Conservation (phyloP, 2,113 vertebrate genomes). For the Rana temporaria region DNA sequence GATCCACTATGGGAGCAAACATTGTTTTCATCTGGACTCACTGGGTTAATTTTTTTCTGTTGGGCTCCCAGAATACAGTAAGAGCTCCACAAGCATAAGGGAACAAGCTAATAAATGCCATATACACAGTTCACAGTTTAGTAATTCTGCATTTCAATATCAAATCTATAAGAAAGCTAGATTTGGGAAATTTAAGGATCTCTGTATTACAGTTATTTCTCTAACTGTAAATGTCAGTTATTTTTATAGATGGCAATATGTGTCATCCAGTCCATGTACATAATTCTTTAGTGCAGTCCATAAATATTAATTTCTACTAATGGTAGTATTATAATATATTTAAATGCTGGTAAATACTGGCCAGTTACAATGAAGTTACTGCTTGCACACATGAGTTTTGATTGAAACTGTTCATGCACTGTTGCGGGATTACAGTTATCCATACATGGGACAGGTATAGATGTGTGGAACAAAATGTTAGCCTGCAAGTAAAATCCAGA, state of each 20-base stretch:
- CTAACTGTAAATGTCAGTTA: neutral
- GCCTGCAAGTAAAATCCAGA: constrained; percentile 4
- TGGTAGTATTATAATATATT: constrained; percentile 6
- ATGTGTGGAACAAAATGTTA: neutral
- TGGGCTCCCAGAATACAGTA: too few species aligned
- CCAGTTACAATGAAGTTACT: constrained; percentile 21
- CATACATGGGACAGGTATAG: neutral
- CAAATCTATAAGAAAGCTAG: too few species aligned
- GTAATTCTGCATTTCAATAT: too few species aligned
- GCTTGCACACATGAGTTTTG: constrained; percentile 18
- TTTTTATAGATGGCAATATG: neutral
- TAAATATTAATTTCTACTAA: constrained; percentile 23
- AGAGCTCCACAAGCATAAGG: too few species aligned
- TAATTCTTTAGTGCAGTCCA: neutral
- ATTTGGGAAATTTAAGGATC: too few species aligned
- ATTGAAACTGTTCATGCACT: constrained; percentile 33
- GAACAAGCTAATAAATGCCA: too few species aligned
- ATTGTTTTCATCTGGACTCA: too few species aligned
- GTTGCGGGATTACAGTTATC: neutral
- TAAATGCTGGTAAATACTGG: constrained; percentile 50
- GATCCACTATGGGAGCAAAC: too few species aligned
- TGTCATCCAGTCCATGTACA: neutral
- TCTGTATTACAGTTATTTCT: too few species aligned
- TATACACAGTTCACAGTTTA: too few species aligned
- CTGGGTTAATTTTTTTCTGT: too few species aligned